Conservation (phyloP, 2,797 vertebrate genomes). For the Adelosebastes latens region DNA sequence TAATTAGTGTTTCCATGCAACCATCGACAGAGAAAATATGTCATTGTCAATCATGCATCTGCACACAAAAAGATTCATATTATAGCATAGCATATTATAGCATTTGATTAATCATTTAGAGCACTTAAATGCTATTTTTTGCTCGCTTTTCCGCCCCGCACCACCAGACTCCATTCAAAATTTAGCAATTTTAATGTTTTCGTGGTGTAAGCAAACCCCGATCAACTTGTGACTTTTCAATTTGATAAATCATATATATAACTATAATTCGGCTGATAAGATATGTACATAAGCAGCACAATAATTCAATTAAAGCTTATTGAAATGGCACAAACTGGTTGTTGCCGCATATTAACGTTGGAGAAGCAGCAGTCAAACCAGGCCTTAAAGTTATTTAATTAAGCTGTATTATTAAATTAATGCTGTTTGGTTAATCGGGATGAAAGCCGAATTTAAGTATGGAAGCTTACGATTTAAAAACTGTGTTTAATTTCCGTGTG, state of each 20-base stretch:
- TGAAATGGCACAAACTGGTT: neutral
- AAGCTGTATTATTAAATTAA: neutral
- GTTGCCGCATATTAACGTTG: slow-evolving; percentile 30
- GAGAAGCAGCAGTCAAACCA: neutral
- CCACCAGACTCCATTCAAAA: slow-evolving; percentile 22
- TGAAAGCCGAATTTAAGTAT: neutral
- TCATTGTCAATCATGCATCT: neutral
- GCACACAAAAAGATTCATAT: neutral
- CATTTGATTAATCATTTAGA: neutral
- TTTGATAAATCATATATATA: rapidly evolving
- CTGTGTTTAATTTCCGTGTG: neutral
- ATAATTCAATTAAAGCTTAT: neutral
- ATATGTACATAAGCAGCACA: rapidly evolving
- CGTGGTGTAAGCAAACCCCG: neutral
- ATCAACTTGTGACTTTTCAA: neutral
- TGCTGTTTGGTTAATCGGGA: neutral
- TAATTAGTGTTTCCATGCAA: neutral
- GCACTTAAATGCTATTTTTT: neutral
- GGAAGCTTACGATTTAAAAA: neutral
- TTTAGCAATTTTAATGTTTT: neutral
- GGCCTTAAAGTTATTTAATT: slow-evolving; percentile 60
- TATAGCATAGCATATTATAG: neutral
- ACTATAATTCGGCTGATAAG: slow-evolving; percentile 1
- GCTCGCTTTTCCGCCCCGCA: neutral
- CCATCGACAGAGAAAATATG: neutral